Evolutionary conservation across 1,140 invertebrate species (phyloP), one percentile per base, ranked within the genome.

Genomic region (Copidosoma floridanum): DNA sequence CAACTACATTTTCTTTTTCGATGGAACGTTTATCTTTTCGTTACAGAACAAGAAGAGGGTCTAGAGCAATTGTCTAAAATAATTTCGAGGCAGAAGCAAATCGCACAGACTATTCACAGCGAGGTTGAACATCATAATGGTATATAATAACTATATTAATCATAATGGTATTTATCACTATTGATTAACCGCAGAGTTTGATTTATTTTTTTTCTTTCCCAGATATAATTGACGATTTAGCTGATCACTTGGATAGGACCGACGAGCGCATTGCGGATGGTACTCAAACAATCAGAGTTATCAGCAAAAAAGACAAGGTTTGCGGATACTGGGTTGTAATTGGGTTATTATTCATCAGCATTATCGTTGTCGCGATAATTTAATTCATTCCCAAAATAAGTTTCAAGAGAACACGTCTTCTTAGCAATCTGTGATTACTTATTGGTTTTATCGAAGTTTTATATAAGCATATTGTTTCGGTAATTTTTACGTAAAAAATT

Each of bases 101-200:
- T 93, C 68, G 90, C 90, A 21, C 76, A 86, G 41, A 86, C 85
- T 44, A 89, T 93, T 66, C 85, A 86, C 23, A 83, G 82, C 71
- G 91, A 93, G 83, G 89, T 93, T 1, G 86, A 90, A 71, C 74
- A 84, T 64, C 91, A 94, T 67, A 91, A 92, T 83, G 89, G 89
- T 91, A 74, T 74, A 56, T 60, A 57, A 50, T 48, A 52, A 8
- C 29, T 32, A 12, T 32, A 37, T 26, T 54, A 32, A 35, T 4
- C 21, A 38, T 51, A 52, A 29, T 60, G 35, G 35, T 35, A 37
- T 23, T 2, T 40, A 26, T 26, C 16, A 8, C 10, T 50, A 27
- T 14, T 50, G 24, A 14, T 37, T 53, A 8, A 53, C 14, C 32
- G 20, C 27, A 27, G 24, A 52, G 10, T 21, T 44, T 51, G 46